Base-by-base conservation (phyloP, 2,797 vertebrate species). In the Gymnothorax reevesii region DNA sequence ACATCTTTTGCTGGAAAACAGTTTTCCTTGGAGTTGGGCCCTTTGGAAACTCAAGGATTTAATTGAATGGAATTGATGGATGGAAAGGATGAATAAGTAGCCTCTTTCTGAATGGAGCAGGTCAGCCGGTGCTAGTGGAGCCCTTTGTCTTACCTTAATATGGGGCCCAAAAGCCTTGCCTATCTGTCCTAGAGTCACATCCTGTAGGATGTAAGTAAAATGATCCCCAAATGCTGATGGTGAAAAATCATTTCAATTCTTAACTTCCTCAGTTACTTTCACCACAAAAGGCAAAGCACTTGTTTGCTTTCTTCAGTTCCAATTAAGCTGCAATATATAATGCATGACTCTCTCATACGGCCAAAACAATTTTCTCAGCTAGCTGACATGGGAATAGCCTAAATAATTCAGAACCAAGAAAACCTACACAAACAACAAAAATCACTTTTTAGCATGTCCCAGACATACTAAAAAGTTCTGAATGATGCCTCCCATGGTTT, bases 241-340 rank as follows among this genome's bases (percentile, higher is more conserved):
- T 49, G 22, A 27, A 54, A 86, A 86, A 86, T 49, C 1, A 64
- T 49, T 86, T 10, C 9, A 57, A 82, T 25, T 57, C 52, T 82
- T 82, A 57, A 57, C 54, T 82, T 57, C n/a, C 25, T 86, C 55
- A 79, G 57, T 64, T 86, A 86, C 42, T 27, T 54, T 64, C 85
- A 64, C 27, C 4, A 52, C 57, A 57, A 85, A 75, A 59, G 33
- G 25, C 25, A 55, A 54, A 3, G 27, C 52, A 59, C n/a, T 2
- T 4, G 2, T 62, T 49, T 27, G 7, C 10, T 22, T n/a, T 69
- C 62, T 82, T 82, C 62, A 79, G 52, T 82, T 82, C 66, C 52
- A 79, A 57, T 86, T 86, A 86, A 82, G 7, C 62, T 86, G 17
- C 55, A 77, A 57, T 82, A 82, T 82, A 75, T 64, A 64, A 77